Conservation (phyloP, 2,797 vertebrate genomes). For the Micropoecilia bifurca region DNA sequence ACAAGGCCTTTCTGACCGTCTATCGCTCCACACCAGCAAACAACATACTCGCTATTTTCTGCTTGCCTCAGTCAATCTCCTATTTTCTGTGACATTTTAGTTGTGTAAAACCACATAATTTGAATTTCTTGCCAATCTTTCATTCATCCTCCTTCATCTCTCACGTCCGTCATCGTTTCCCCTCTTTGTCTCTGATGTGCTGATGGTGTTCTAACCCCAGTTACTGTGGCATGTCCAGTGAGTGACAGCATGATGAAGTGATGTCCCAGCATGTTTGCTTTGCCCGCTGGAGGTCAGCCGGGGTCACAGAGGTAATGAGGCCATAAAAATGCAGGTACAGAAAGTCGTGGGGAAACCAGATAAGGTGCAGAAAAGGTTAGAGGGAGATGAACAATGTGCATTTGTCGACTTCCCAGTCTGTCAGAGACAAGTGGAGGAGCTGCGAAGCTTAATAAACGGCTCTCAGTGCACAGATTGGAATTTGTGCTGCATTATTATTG, state of each 20-base stretch:
- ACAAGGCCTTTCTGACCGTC: neutral
- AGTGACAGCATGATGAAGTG: conserved; percentile 75
- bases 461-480: conserved; percentile 19
- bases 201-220: conserved; percentile 43
- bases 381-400: conserved; percentile 18
- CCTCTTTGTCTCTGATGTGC: conserved; percentile 23
- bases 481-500: conserved; percentile 23
- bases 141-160: conserved; percentile 17
- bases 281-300: conserved; percentile 49
- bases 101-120: conserved; percentile 22
- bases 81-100: conserved; percentile 11
- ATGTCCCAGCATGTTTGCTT: conserved; percentile 66
- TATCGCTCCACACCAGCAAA: conserved; percentile 17
- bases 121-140: conserved; percentile 19
- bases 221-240: conserved; percentile 54
- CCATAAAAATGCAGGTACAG: conserved; percentile 71
- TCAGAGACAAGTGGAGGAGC: conserved; percentile 21
- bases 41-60: conserved; percentile 10
- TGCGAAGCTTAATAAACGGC: conserved; percentile 27
- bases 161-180: conserved; percentile 19
- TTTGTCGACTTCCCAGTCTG: conserved; percentile 10
- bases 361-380: conserved; percentile 28
- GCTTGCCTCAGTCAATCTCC: conserved; percentile 19
- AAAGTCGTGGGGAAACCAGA: conserved; percentile 51
- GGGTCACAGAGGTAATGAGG: conserved; percentile 72